These are phyloP conservation scores for Otus scops DNA, from an alignment of 2,797 vertebrate genomes.

Conservation along the genomic window DNA sequence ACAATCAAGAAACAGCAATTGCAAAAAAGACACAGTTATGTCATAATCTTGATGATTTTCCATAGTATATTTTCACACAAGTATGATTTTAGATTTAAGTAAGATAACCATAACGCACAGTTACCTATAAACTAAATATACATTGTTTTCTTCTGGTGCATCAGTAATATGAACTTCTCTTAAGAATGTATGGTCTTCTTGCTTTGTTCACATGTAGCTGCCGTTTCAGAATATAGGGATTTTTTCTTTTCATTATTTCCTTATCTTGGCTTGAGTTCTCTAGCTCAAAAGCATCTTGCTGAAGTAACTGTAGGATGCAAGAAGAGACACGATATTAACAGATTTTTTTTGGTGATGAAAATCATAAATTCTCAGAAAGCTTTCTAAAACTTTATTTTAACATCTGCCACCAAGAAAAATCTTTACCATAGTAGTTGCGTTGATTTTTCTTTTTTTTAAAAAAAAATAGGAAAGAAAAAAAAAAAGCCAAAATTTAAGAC, in stretches of 20 bases:
- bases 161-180: constrained; percentile 89
- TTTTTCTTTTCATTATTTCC: constrained; percentile 90
- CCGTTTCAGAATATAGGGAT: constrained; percentile 94
- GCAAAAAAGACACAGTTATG: constrained; percentile 71
- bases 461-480: not conserved
- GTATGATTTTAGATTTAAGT: constrained; percentile 67
- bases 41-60: constrained; percentile 57
- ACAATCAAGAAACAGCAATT: constrained; percentile 71
- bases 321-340: not conserved
- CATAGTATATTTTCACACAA: constrained; percentile 71
- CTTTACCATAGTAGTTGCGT: not conserved
- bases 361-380: not conserved
- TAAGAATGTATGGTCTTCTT: constrained; percentile 94
- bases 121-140: constrained; percentile 75
- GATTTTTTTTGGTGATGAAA: not conserved
- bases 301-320: constrained; percentile 72
- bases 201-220: constrained; percentile 88
- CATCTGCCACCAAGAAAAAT: not conserved
- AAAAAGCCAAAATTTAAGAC: not conserved
- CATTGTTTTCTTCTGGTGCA: constrained; percentile 44
- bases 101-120: constrained; percentile 72
- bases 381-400: not conserved
- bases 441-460: not conserved
- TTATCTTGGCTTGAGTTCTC: constrained; percentile 79
- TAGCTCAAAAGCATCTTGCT: constrained; percentile 80